Conservation (phyloP, 2,113 vertebrate genomes). For the Mesocricetus auratus region DNA sequence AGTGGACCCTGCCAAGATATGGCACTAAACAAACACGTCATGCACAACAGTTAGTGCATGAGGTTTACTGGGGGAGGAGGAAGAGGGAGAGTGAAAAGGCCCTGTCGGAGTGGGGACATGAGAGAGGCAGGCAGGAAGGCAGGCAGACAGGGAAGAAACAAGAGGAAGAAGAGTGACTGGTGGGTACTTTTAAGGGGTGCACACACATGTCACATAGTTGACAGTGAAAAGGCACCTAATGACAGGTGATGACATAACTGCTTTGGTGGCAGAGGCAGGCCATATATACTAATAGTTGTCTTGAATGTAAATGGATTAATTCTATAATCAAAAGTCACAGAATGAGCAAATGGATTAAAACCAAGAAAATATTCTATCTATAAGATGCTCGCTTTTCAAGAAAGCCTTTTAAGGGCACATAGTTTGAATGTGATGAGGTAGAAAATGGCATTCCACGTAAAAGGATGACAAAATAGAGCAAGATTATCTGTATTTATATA, state of each 20-base stretch:
- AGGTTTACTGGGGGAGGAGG: neutral
- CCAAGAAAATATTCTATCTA: neutral
- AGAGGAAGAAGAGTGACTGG: neutral
- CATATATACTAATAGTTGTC: neutral
- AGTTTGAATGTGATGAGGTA: neutral
- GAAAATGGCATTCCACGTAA: neutral
- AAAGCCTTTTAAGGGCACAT: neutral
- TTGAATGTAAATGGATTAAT: neutral
- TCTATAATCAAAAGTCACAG: neutral
- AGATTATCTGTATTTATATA: neutral
- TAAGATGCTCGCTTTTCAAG: neutral
- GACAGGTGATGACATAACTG: neutral
- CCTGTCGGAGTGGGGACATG: neutral
- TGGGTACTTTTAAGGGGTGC: neutral
- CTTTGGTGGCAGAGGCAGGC: neutral
- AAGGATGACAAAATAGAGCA: neutral
- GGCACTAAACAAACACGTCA: neutral
- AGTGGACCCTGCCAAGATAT: neutral
- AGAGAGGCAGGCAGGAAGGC: neutral
- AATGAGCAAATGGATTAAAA: neutral
- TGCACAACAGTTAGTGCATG: neutral
- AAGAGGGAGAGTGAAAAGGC: neutral
- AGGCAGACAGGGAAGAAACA: neutral
- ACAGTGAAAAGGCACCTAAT: neutral
- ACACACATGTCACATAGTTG: neutral